These are phyloP conservation scores for Neopipo cinnamomea DNA, from an alignment of 2,113 vertebrate species.

Conservation along the genomic window DNA sequence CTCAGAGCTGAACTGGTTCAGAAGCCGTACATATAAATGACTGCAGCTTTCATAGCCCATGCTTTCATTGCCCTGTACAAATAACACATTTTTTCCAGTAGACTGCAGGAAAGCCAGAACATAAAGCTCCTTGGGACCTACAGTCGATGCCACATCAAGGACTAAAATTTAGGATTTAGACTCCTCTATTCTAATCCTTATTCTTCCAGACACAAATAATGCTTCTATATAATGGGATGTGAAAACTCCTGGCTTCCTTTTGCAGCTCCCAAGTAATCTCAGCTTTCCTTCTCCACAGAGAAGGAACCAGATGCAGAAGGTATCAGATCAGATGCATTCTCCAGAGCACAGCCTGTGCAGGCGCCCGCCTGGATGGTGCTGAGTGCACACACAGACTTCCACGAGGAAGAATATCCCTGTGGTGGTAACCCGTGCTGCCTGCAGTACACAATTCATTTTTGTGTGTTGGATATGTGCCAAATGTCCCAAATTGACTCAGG, in stretches of 20 bases:
- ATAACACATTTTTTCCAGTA: background rate
- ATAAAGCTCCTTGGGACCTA: background rate
- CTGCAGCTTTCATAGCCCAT: background rate
- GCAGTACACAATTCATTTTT: background rate
- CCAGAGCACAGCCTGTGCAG: background rate
- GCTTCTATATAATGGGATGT: background rate
- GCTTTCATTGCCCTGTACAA: background rate
- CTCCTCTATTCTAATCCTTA: background rate
- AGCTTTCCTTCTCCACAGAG: background rate
- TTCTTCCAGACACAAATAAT: background rate
- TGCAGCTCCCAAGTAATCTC: background rate
- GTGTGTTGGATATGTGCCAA: background rate
- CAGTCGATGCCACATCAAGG: background rate
- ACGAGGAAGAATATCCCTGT: background rate
- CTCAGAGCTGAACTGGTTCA: background rate
- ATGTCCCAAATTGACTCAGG: background rate
- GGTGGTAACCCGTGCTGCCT: background rate
- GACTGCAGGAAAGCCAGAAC: background rate
- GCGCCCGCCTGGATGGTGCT: accelerated
- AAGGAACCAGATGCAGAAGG: background rate
- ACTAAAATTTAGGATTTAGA: background rate
- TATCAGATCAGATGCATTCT: background rate
- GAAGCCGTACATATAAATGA: background rate
- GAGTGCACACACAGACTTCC: background rate
- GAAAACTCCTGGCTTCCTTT: background rate